Evolutionary conservation across 2,113 vertebrate species (phyloP).

Genomic region (Ophthalmotilapia sp.): DNA sequence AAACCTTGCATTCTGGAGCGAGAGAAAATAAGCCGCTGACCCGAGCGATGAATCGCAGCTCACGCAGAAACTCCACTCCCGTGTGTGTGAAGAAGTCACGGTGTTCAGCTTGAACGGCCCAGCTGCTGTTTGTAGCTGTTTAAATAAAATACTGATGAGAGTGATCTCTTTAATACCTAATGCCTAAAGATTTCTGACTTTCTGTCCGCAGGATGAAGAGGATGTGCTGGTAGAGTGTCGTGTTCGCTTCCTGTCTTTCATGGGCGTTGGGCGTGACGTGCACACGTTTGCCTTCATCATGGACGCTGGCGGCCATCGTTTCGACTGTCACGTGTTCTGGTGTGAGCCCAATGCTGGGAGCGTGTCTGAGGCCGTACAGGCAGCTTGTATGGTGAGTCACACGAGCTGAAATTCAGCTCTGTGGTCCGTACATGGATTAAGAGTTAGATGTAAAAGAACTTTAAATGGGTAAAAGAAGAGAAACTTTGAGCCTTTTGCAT

Average conservation of each 20-base stretch:
- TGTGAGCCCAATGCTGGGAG: conserved; percentile 92
- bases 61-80: not conserved
- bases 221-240: conserved; percentile 93
- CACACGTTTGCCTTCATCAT: conserved; percentile 96
- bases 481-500: not conserved
- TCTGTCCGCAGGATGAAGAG: conserved; percentile 76
- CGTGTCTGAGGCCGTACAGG: conserved; percentile 95
- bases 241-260: conserved; percentile 95
- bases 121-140: not conserved
- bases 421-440: not conserved
- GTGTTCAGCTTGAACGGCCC: not conserved
- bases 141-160: not conserved
- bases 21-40: not conserved
- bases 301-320: conserved; percentile 91
- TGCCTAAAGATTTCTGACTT: not conserved
- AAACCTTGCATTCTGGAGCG: not conserved
- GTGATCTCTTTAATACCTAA: not conserved
- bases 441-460: not conserved
- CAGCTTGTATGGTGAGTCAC: conserved; percentile 93
- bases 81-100: too few species aligned
- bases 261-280: conserved; percentile 89
- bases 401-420: not conserved
- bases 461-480: not conserved
- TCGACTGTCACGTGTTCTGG: conserved; percentile 95
- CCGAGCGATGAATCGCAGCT: not conserved